Conservation (phyloP, 2,797 vertebrate species). For the Bryconaethiops microstoma region DNA sequence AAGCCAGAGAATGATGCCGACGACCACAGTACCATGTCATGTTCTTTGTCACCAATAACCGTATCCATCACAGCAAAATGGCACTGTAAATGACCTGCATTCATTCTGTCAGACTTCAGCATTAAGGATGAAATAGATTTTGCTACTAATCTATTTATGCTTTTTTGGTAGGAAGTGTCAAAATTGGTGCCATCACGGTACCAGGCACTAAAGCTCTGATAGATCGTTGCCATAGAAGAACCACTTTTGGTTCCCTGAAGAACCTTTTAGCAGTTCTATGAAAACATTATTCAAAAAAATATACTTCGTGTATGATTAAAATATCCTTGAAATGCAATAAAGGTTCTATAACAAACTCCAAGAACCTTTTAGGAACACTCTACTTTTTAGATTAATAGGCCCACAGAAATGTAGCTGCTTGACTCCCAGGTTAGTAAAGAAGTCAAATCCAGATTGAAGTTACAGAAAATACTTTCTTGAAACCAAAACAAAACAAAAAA, state of each 20-base stretch:
- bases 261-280: no score
- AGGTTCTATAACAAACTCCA: no score
- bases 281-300: no score
- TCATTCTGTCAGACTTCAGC: slow-evolving; percentile 13
- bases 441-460: not conserved
- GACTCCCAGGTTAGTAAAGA: not conserved
- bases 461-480: not conserved
- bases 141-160: not conserved
- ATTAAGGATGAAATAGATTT: not conserved
- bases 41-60: slow-evolving; percentile 77
- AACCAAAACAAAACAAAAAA: not conserved
- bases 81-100: slow-evolving; percentile 60
- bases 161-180: not conserved
- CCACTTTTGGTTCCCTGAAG: no score
- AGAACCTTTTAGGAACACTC: no score
- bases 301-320: no score
- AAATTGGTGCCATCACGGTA: no score
- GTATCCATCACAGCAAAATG: slow-evolving; percentile 72
- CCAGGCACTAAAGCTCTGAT: no score
- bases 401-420: not conserved
- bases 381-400: no score
- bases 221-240: no score
- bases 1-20: slow-evolving; percentile 61
- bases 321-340: no score
- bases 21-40: slow-evolving; percentile 63